Evolutionary conservation across 2,113 vertebrate species (phyloP), one percentile per base, ranked within the genome.

Genomic region (Megaceryle maxima): DNA sequence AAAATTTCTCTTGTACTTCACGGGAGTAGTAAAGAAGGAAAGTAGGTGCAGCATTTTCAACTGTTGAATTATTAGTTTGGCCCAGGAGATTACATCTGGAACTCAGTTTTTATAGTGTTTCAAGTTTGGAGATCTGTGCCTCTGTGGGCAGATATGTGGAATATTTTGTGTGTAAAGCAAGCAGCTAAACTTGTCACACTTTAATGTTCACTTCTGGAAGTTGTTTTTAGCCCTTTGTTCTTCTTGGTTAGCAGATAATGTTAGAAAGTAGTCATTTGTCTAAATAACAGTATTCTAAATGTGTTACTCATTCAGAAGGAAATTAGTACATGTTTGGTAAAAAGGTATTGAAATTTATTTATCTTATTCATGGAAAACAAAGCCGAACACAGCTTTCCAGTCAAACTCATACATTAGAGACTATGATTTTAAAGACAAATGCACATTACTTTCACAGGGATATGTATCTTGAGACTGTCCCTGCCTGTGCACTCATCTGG

Each of bases 391-490:
- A 41, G 13, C 31, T 84, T 83, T 76, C 17, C 53, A 39, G 19
- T 37, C 33, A 25, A 28, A 59, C 35, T 88, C 14, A 1, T 13
- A 3, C 12, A 5, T 9, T n/a, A 37, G 25, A 41, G 43, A 19
- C 29, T 25, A 1, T 9, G 14, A 31, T 70, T 59, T 26, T 21
- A 20, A 67, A 66, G 46, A 20, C 28, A 39, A 26, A 17, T 19
- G 3, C 31, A 3, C 20, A 3, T 41, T 17, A 10, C 41, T 48
- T 28, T 39, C 11, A 1, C 3, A 16, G 17, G 13, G 33, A 3
- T 29, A 1, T 10, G 16, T 6, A 43, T 35, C 6, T 28, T 59
- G 35, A 26, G 6, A 41, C 33, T 5, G 0, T 41, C 26, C 25
- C 25, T 62, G 21, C 46, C 26, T 7, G 9, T 25, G 16, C 28